Conservation (phyloP, 2,797 vertebrate genomes). For the Rhincodon typus region DNA sequence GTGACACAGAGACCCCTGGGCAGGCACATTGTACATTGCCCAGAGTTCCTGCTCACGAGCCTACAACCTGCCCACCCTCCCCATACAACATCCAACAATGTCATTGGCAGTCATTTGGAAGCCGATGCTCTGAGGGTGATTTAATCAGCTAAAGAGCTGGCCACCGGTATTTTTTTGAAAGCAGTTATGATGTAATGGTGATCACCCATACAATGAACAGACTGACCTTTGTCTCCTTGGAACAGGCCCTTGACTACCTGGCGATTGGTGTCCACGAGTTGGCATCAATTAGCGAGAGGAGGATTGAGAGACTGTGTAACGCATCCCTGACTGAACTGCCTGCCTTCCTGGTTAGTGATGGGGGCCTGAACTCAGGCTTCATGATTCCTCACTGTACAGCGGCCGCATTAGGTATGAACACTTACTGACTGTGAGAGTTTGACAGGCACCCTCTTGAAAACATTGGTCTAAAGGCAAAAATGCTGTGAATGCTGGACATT, state of each 20-base stretch:
- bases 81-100: not conserved
- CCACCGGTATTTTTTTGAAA: not conserved
- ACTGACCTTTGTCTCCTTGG: not conserved
- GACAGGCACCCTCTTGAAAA: no score
- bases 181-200: not conserved
- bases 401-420: slow-evolving; percentile 41
- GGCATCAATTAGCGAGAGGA: slow-evolving; percentile 44
- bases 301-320: slow-evolving; percentile 46
- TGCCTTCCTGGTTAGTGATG: slow-evolving; percentile 43
- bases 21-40: no score
- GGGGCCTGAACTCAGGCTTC: slow-evolving; percentile 47
- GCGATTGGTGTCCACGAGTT: slow-evolving; percentile 45
- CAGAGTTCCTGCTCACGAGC: not conserved
- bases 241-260: slow-evolving; percentile 44
- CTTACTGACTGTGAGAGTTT: not conserved
- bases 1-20: not conserved
- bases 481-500: no score
- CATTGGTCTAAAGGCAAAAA: no score
- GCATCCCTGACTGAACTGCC: slow-evolving; percentile 44
- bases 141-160: not conserved
- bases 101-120: not conserved
- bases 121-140: not conserved
- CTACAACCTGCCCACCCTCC: not conserved
- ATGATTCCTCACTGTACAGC: slow-evolving; percentile 46
- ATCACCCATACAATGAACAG: not conserved